Base-by-base conservation (phyloP, 1,140 invertebrate genomes). In the Calliphora vicina region DNA sequence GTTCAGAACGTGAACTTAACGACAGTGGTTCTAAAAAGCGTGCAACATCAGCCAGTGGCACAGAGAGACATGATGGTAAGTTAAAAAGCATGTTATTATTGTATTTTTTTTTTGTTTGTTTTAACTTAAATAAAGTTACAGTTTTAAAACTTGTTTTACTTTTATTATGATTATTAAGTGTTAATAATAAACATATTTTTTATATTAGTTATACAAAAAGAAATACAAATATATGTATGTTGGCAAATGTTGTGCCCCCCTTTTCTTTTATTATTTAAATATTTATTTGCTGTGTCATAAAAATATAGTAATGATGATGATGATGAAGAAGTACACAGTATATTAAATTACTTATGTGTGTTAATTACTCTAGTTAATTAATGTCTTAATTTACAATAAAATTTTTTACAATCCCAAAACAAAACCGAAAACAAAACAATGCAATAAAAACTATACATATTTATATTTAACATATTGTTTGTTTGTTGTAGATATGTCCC, bases 11-110 rank as follows among this genome's bases (percentile, higher is more conserved):
- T 67, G 96, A 97, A 87, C 91, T 96, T 82, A 93, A 93, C 86
- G 95, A 95, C 84, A 94, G 94, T 86, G 95, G 94, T 86, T 95
- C 94, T 89, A 97, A 96, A 90, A 97, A 97, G 92, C 93, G 95
- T 86, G 94, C 95, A 78, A 95, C 94, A 76, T 96, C 95, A 76
- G 95, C 95, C 45, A 93, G 94, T 83, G 94, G 94, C 35, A 92
- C 95, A 81, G 94, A 96, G 88, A 92, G 95, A 85, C 94, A 94
- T 85, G 94, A 94, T 93, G 94, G 94, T 95, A 88, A 92, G 92
- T 88, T 82, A 57, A 78, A 23, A 15, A 23, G 23, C n/a, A 20
- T 29, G 71, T 29, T 50, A 15, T 13, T 50, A 12, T 17, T 12
- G 12, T n/a, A 50, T 35, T 35, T 5, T 35, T 5, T n/a, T n/a